These are phyloP conservation scores for Oasisia sp. DNA, from an alignment of 2,888 invertebrate genomes.

Conservation along the genomic window DNA sequence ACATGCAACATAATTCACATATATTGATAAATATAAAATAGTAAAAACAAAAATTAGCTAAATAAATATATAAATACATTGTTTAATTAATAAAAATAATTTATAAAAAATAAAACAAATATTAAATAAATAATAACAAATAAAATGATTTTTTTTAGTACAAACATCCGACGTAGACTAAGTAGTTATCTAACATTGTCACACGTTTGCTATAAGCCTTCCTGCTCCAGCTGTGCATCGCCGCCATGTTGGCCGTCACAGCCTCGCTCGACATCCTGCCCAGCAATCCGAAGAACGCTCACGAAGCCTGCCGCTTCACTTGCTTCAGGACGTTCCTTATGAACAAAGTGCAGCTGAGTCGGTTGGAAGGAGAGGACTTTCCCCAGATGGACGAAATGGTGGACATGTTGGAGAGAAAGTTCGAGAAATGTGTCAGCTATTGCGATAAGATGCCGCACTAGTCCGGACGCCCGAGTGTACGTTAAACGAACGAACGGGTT, in stretches of 20 bases:
- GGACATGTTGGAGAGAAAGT: slow-evolving; percentile 3
- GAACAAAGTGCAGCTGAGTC: background rate
- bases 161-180: too few species aligned
- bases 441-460: background rate
- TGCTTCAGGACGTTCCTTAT: background rate
- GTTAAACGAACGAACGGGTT: too few species aligned
- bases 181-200: too few species aligned
- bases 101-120: too few species aligned
- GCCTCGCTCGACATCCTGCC: background rate
- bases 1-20: too few species aligned
- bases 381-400: background rate
- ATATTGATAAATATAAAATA: too few species aligned
- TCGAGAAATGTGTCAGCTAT: background rate
- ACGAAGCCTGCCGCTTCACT: background rate
- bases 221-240: background rate
- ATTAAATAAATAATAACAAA: too few species aligned
- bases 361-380: background rate
- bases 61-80: too few species aligned
- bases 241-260: background rate
- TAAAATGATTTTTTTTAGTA: too few species aligned
- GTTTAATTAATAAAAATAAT: too few species aligned
- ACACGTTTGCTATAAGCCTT: background rate
- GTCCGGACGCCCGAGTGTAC: too few species aligned
- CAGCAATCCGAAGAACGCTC: background rate
- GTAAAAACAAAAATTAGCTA: too few species aligned